Base-by-base conservation (phyloP, 2,888 invertebrate species). In the Ennomos erosarius region DNA sequence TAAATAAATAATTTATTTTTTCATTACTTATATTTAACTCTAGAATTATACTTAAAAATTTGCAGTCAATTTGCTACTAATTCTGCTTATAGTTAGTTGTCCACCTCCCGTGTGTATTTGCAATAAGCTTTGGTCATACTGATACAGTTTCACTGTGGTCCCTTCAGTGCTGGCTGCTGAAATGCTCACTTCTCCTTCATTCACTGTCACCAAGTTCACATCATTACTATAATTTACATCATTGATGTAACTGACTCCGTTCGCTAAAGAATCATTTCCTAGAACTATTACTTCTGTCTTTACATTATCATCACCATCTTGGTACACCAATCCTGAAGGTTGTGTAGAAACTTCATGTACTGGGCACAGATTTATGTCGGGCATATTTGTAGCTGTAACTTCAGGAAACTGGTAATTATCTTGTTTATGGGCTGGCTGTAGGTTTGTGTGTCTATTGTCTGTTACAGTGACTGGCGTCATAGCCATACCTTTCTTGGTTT, bases 41-140 rank as follows among this genome's bases (percentile, higher is more conserved):
- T 3, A 16, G 3, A 16, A 16, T 16, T 38, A 10, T 8, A 12
- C 35, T 70, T 79, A 85, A 85, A 61, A 86, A 60, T 88, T 87
- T 2, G 85, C 75, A 4, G 84, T 87, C 81, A 86, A 84, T 74
- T 85, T 86, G 61, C 84, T 87, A 36, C 81, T 84, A n/a, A 88
- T 80, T 70, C 88, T 85, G 49, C 84, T 85, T 46, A 89, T 85
- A 26, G 87, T 88, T 11, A 89, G 70, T 55, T 85, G 83, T 9
- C 81, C 77, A 1, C 75, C 74, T 1, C 80, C 69, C 46, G 78
- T 82, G 58, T 84, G 82, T 67, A 89, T 86, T 72, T 87, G 85
- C 1, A 90, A 64, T 63, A 87, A 70, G 60, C 82, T 85, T 69
- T 88, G 87, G 65, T 90, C 86, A 37, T 90, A 67, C 43, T 88